Evolutionary conservation across 1,140 invertebrate species (phyloP).

Genomic region (Proctacanthus coquilletti): DNA sequence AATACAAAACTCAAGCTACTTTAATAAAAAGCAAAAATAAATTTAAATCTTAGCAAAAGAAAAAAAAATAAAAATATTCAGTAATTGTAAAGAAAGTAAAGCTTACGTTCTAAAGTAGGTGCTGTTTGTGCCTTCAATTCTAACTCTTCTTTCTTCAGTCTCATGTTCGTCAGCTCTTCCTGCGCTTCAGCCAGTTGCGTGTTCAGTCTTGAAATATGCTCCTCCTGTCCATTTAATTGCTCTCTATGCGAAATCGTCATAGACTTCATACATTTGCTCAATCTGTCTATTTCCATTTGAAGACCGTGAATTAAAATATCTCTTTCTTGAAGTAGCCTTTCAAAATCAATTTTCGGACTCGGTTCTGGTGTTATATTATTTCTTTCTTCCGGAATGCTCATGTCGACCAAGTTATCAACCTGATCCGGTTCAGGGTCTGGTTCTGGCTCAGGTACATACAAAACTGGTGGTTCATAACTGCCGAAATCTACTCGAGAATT

Average conservation of each 20-base stretch:
- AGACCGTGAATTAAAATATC: conserved; percentile 75
- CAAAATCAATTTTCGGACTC: conserved; percentile 19
- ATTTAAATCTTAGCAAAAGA: not conserved
- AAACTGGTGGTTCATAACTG: conserved; percentile 86
- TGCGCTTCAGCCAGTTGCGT: conserved; percentile 15
- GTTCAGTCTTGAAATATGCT: conserved; percentile 13
- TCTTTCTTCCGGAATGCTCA: conserved; percentile 24
- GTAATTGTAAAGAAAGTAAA: not conserved
- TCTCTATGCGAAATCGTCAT: conserved; percentile 14
- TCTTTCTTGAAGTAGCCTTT: conserved; percentile 37
- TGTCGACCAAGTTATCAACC: conserved; percentile 55
- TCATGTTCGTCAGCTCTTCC: conserved; percentile 16
- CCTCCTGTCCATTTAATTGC: conserved; percentile 14
- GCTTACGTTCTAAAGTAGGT: conserved; percentile 35
- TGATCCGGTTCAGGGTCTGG: conserved; percentile 41
- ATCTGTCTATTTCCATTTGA: conserved; percentile 50
- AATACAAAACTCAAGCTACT: not conserved
- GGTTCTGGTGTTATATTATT: conserved; percentile 17
- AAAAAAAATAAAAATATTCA: no score
- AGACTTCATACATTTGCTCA: conserved; percentile 19
- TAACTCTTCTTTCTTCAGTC: conserved; percentile 19
- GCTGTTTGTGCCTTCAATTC: conserved; percentile 21
- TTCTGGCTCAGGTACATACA: conserved; percentile 59
- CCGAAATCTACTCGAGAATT: conserved; percentile 81
- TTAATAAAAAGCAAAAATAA: not conserved